Evolutionary conservation across 1,140 invertebrate species (phyloP).

Genomic region (Lepeophtheirus salmonis): DNA sequence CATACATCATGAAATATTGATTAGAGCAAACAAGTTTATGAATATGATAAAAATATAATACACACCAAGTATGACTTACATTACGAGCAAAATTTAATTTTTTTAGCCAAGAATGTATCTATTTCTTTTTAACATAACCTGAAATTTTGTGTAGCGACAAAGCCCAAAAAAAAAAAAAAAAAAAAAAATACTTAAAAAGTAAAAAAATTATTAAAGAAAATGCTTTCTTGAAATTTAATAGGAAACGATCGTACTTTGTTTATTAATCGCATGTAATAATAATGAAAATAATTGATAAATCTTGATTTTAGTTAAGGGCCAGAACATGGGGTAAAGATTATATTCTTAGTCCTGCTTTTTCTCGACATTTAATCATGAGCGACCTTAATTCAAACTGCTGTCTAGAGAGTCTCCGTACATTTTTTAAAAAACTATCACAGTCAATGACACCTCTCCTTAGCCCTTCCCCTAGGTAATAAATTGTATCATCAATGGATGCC

Average conservation of each 20-base stretch:
- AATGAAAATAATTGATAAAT: not conserved
- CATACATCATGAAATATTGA: too few species aligned
- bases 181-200: too few species aligned
- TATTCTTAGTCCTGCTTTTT: not conserved
- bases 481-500: constrained; percentile 91
- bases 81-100: too few species aligned
- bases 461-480: constrained; percentile 95
- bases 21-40: too few species aligned
- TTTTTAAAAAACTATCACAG: constrained; percentile 86
- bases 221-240: not conserved
- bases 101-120: too few species aligned
- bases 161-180: too few species aligned
- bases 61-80: too few species aligned
- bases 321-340: not conserved
- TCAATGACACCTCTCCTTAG: constrained; percentile 78
- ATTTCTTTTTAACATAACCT: too few species aligned
- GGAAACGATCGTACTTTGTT: not conserved
- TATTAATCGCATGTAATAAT: not conserved
- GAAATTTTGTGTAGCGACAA: too few species aligned
- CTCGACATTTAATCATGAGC: constrained; percentile 39
- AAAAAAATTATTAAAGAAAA: too few species aligned
- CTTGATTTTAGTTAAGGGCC: not conserved
- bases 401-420: constrained; percentile 78
- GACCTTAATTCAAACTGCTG: constrained; percentile 89
- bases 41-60: too few species aligned